Percentiles rank a stretch among this genome's conserved stretches.
Evolutionary conservation across 1,140 invertebrate genomes (phyloP).

Genomic region (Scaptomyza montana): DNA sequence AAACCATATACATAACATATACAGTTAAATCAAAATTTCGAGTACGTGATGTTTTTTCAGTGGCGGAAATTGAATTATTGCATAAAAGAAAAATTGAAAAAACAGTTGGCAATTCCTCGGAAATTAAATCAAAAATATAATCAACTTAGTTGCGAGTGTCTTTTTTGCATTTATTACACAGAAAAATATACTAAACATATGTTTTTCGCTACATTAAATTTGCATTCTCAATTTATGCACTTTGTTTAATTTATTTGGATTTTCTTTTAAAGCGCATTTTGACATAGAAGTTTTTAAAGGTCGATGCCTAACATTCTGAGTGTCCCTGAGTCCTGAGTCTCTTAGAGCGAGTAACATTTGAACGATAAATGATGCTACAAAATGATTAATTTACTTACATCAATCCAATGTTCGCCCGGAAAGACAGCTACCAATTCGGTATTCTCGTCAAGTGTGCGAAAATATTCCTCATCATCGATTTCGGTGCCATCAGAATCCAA

Average conservation of each 20-base stretch:
- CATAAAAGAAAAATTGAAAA: neutral
- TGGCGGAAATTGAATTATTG: conserved; percentile 23
- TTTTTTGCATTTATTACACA: too few relatives aligned
- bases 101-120: neutral
- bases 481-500: conserved; percentile 94
- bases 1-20: conserved; percentile 41
- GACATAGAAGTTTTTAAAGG: too few relatives aligned
- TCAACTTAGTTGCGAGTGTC: neutral
- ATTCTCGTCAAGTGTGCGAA: conserved; percentile 91
- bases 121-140: conserved; percentile 17
- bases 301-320: too few relatives aligned
- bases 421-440: conserved; percentile 92
- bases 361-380: too few relatives aligned
- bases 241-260: neutral
- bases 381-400: conserved; percentile 71
- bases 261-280: neutral
- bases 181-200: neutral
- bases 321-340: too few relatives aligned
- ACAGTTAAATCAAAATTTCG: conserved; percentile 21
- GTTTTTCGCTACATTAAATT: neutral
- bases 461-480: conserved; percentile 95
- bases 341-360: too few relatives aligned
- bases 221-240: neutral
- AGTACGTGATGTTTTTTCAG: conserved; percentile 21
- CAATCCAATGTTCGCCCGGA: conserved; percentile 89